phyloP scores from a whole-genome alignment of 1,140 invertebrate species.

The roundworm (Caenorhabditis elegans) region WBcel235 BX284603.4:7028501-7029000 shows the following conservation, averaged over 20 bases:
- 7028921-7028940: background rate
- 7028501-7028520: background rate
- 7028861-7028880: conserved; percentile 16
- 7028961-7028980: background rate
- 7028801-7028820: conserved; percentile 30
- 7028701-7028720: background rate
- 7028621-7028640: no score
- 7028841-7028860: conserved; percentile 38
- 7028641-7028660: no score
- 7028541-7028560: background rate
- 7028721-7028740: background rate
- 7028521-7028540: background rate
- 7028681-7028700: no score
- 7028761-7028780: conserved; percentile 32
- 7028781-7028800: conserved; percentile 1
- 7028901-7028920: background rate
- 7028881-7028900: background rate
- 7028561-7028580: background rate
- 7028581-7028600: background rate
- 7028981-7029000: background rate
- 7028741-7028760: conserved; percentile 34
- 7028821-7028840: conserved; percentile 5
- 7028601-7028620: no score
- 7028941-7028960: background rate
- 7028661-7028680: background rate